These are phyloP conservation scores for Patiria miniata DNA, from an alignment of 35 echinoderm and acorn worm genomes.

Conservation along the genomic window DNA sequence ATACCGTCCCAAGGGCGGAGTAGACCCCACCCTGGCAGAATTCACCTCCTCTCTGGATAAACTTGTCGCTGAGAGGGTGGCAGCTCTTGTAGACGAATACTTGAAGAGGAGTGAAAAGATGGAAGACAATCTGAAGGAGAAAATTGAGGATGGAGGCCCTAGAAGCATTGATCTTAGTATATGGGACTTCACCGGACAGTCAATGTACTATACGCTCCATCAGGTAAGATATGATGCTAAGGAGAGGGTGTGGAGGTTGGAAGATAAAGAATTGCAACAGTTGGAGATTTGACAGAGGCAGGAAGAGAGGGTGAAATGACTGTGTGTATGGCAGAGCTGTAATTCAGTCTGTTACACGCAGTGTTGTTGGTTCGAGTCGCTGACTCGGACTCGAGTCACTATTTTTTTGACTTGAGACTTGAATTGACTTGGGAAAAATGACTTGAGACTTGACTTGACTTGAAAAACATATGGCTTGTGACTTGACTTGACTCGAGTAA, in stretches of 20 bases:
- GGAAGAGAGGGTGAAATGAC: not conserved
- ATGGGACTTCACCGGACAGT: constrained; percentile 88
- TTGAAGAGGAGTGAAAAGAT: constrained; percentile 37
- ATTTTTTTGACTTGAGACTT: too few relatives aligned
- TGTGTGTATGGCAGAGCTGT: not conserved
- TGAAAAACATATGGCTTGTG: too few relatives aligned
- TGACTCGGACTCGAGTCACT: too few relatives aligned
- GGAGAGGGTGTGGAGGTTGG: not conserved
- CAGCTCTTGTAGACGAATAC: constrained; percentile 44
- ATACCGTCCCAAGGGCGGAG: not conserved
- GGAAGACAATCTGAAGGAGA: constrained; percentile 26
- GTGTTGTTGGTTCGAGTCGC: too few relatives aligned
- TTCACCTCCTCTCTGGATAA: constrained; percentile 54
- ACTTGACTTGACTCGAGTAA: too few relatives aligned
- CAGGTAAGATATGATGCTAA: constrained; percentile 30
- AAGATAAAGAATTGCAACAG: not conserved
- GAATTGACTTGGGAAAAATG: too few relatives aligned
- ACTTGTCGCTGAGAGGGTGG: constrained; percentile 46
- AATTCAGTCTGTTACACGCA: too few relatives aligned
- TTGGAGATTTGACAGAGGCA: not conserved
- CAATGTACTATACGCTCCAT: constrained; percentile 82
- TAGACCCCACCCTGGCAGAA: constrained; percentile 42
- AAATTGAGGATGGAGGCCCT: not conserved
- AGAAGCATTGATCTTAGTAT: constrained; percentile 66
- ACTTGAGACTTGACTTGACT: too few relatives aligned